A percentile compares a stretch with the other conserved stretches of the same genome.
phyloP scores from a whole-genome alignment of 2,888 invertebrate genomes.

The Drosophila paranaensis region DNA sequence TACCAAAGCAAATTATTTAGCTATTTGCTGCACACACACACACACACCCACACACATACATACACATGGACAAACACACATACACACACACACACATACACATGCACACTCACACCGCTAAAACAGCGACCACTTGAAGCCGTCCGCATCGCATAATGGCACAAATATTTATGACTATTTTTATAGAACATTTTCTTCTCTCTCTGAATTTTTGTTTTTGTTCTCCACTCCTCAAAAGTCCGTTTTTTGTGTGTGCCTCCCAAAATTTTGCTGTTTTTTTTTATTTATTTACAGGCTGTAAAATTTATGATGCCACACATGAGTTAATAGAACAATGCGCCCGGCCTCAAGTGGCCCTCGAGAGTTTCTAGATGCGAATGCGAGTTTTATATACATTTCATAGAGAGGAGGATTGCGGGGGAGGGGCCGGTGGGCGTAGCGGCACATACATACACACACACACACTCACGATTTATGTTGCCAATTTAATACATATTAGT shows the following conservation, averaged over 20 bases:
- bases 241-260: slow-evolving; percentile 9
- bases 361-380: slow-evolving; percentile 38
- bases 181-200: slow-evolving; percentile 39
- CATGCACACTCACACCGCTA: slow-evolving; percentile 9
- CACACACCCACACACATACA: slow-evolving; percentile 15
- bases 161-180: slow-evolving; percentile 77
- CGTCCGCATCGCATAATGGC: slow-evolving; percentile 66
- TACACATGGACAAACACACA: background rate
- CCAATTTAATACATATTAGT: slow-evolving; percentile 54
- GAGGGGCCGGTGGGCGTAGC: background rate
- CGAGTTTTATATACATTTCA: slow-evolving; percentile 46
- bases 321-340: slow-evolving; percentile 75
- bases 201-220: slow-evolving; percentile 21
- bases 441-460: slow-evolving; percentile 12
- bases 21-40: slow-evolving; percentile 58
- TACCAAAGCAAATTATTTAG: slow-evolving; percentile 63
- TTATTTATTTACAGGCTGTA: slow-evolving; percentile 74
- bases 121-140: slow-evolving; percentile 59
- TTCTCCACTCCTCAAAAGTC: slow-evolving; percentile 5
- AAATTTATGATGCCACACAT: slow-evolving; percentile 77
- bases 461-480: slow-evolving; percentile 47
- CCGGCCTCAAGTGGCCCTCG: slow-evolving; percentile 43
- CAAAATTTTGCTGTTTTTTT: slow-evolving; percentile 14
- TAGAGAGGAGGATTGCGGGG: background rate
- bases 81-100: slow-evolving; percentile 11